phyloP scores from a whole-genome alignment of 2,113 vertebrate species.

The Engraulis encrasicolus region DNA sequence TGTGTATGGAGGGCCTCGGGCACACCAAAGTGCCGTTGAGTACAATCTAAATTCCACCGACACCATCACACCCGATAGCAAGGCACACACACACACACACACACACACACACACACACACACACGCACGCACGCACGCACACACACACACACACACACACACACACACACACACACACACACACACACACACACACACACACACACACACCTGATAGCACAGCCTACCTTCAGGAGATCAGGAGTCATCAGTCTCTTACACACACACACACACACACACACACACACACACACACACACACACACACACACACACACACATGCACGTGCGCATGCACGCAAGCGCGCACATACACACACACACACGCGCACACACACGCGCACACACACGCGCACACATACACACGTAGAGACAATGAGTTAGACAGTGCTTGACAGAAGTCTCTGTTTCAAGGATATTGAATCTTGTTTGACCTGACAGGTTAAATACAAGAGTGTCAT shows the following conservation, averaged over 20 bases:
- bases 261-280: conserved; percentile 3
- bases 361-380: neutral
- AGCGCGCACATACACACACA: neutral
- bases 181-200: neutral
- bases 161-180: neutral
- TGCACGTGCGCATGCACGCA: neutral
- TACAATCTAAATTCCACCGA: conserved; percentile 62
- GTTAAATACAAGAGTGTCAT: conserved; percentile 42
- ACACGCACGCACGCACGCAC: neutral
- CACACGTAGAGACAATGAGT: neutral
- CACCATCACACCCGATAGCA: conserved; percentile 55
- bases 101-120: neutral
- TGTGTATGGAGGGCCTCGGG: neutral
- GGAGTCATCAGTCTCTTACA: neutral
- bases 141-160: neutral
- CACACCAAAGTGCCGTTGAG: conserved; percentile 45
- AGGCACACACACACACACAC: conserved; percentile 42
- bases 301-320: neutral
- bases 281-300: neutral
- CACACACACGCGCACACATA: neutral
- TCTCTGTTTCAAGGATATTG: conserved; percentile 34
- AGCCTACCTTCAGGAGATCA: conserved; percentile 57
- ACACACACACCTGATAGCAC: conserved; percentile 50
- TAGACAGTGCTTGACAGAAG: conserved; percentile 31
- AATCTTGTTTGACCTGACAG: conserved; percentile 40